Evolutionary conservation across 1,140 invertebrate species (phyloP).

Genomic region (Atta texana): DNA sequence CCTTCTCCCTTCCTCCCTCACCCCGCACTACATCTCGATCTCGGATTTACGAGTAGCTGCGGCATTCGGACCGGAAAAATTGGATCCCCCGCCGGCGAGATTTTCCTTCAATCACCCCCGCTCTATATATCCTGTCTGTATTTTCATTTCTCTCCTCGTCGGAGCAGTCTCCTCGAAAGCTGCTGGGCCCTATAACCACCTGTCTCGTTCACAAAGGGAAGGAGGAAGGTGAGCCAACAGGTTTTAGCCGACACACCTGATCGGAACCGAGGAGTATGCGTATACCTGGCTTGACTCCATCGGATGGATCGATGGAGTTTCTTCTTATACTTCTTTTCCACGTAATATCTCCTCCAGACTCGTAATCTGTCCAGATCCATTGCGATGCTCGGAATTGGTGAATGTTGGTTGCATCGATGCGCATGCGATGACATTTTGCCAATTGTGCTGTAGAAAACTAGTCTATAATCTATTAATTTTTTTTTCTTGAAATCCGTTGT

Average conservation of each 20-base stretch:
- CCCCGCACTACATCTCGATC: not conserved
- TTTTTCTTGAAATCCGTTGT: too few species aligned
- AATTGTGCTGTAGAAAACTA: too few species aligned
- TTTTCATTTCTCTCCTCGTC: not conserved
- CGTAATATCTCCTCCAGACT: not conserved
- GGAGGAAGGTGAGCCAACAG: constrained; percentile 63
- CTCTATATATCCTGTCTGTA: not conserved
- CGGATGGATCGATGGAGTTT: constrained; percentile 7
- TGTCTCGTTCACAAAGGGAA: constrained; percentile 67
- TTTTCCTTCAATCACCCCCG: constrained; percentile 30
- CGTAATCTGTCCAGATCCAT: constrained; percentile 3
- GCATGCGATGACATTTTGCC: not conserved
- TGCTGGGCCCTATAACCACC: constrained; percentile 61
- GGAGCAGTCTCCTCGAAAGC: constrained; percentile 37
- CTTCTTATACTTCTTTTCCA: constrained; percentile 36
- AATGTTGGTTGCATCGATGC: not conserved
- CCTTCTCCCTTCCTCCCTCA: not conserved
- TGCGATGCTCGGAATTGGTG: not conserved
- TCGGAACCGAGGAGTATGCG: constrained; percentile 7
- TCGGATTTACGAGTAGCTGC: not conserved
- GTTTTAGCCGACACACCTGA: constrained; percentile 59
- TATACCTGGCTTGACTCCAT: not conserved
- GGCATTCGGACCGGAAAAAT: constrained; percentile 54
- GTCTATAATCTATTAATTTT: too few species aligned
- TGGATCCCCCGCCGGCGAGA: constrained; percentile 3